Base-by-base conservation (phyloP, 2,888 invertebrate genomes). In the Cheiracanthium punctorium region DNA sequence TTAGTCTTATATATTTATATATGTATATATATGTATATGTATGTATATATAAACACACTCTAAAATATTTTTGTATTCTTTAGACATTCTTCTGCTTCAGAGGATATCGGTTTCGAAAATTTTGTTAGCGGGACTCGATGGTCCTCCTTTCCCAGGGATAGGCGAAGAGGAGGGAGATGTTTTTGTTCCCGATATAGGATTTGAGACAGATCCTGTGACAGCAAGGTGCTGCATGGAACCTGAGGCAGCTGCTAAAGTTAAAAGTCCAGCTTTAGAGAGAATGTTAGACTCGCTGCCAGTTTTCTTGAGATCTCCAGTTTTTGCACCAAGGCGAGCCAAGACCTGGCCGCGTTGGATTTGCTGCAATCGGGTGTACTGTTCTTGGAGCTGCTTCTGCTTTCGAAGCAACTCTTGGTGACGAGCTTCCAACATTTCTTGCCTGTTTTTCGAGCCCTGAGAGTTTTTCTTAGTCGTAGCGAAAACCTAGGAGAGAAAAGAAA, bases 91-190 rank as follows among this genome's bases (percentile, higher is more conserved):
- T 24, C 24, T 58, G 58, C 58, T 79, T 90, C 89, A 97, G 94
- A 97, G 96, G 93, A 97, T 97, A 92, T 97, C 97, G 90, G 97
- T 97, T 93, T 97, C 97, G 92, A 97, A 97, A 93, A 90, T 90
- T 81, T 90, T 90, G 52, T 88, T 87, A 17, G 76, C 72, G 24
- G 87, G 80, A 52, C 81, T 87, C 32, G 81, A 58, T 32, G 77
- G 74, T 28, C 84, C 84, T 12, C 58, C 58, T 43, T 79, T 79
- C n/a, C 79, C 77, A 17, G 80, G 79, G 30, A 41, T 86, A 2
- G 75, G 77, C 4, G 86, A 79, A n/a, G 86, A 69, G 29, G 75
- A 75, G 24, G 79, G 79, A 17, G 87, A 77, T 24, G 76, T 37
- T 72, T 80, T 81, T 24, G 81, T 58, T 37, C 86, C 80, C 0